Conservation (phyloP, 2,113 vertebrate genomes). For the Pluvialis apricaria region DNA sequence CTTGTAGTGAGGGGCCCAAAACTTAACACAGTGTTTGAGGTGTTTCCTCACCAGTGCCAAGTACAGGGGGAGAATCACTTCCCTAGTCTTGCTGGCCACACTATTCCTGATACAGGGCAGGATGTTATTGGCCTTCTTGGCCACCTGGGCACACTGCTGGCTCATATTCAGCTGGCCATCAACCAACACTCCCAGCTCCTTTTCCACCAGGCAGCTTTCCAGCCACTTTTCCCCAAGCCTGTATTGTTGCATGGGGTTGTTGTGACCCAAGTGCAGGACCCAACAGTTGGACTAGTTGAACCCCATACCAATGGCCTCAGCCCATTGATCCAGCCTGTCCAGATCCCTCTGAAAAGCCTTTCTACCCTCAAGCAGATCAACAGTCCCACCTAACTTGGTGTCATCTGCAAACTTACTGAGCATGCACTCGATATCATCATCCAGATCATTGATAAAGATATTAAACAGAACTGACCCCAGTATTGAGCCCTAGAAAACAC, state of each 20-base stretch:
- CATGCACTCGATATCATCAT: too few species aligned
- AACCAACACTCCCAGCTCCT: not conserved
- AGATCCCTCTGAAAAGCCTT: not conserved
- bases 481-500: not conserved
- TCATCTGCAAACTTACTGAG: not conserved
- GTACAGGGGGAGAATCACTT: not conserved
- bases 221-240: not conserved
- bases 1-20: not conserved
- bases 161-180: not conserved
- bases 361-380: not conserved
- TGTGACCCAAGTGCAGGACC: not conserved
- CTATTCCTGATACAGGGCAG: not conserved
- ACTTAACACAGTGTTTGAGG: not conserved
- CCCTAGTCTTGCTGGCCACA: not conserved
- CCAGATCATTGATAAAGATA: not conserved
- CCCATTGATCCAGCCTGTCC: not conserved
- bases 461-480: too few species aligned
- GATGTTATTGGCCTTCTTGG: not conserved
- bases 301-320: not conserved
- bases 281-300: not conserved
- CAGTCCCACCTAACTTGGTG: not conserved
- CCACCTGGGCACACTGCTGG: not conserved
- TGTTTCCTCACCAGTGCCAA: not conserved
- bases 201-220: not conserved
- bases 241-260: accelerated